Evolutionary conservation across 2,888 invertebrate genomes (phyloP), one percentile per base, ranked within the genome.

Genomic region (Taenaris catops): DNA sequence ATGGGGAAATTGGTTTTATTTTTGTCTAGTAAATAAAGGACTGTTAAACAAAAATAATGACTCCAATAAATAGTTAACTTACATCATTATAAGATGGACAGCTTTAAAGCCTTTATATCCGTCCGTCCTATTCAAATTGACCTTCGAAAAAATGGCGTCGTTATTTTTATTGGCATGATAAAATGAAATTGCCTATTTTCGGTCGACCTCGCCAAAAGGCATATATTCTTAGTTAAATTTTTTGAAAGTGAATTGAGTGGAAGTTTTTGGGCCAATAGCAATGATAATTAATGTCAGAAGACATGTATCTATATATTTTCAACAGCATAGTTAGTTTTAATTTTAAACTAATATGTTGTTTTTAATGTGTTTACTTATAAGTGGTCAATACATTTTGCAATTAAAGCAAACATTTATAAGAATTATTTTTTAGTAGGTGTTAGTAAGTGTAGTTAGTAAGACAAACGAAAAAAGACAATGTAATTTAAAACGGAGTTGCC

Each of bases 1-100:
- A 12, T 5, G 12, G 14, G 21, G 4, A 17, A 23, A 33, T 35
- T 16, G 36, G 25, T 32, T 34, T 35, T 38, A 29, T 35, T 27
- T 36, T 25, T 25, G 16, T 9, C 10, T 8, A 25, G 1, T 24
- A 26, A 21, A 24, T 33, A 25, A 28, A 18, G 7, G 25, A 19
- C 4, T 8, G 14, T 20, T 23, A 31, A 20, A 9, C n/a, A 14
- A 17, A 9, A 19, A 7, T 20, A 24, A 18, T 16, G 6, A 14
- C 24, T 8, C 20, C 10, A 27, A 36, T 32, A 35, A 21, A 32
- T 12, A 31, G 8, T n/a, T 24, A 10, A 11, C 21, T 34, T 39
- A 29, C 26, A 12, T 19, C 1, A 3, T 4, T 9, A 25, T 10
- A 23, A 4, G 10, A 23, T 4, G 10, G 5, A 26, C 26, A 26